phyloP scores from a whole-genome alignment of 2,113 vertebrate species.

The Ageneiosus marmoratus region DNA sequence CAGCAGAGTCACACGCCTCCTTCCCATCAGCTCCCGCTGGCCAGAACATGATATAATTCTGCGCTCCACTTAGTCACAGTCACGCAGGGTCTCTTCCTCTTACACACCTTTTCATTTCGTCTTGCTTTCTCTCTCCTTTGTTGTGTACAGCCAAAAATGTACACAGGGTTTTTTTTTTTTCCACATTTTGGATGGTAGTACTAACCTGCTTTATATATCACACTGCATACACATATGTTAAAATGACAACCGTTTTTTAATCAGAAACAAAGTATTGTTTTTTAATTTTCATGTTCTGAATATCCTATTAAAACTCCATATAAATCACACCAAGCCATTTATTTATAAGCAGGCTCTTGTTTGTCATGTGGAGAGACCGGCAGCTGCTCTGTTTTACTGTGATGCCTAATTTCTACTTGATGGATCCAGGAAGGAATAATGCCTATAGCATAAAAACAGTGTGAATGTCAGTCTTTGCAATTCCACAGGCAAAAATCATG shows the following conservation, averaged over 20 bases:
- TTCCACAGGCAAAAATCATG: background rate
- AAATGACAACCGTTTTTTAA: background rate
- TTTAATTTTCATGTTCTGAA: slow-evolving; percentile 1
- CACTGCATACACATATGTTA: background rate
- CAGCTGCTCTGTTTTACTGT: slow-evolving; percentile 17
- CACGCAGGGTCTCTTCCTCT: slow-evolving; percentile 23
- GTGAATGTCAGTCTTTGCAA: background rate
- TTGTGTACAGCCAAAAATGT: background rate
- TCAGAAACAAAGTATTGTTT: background rate
- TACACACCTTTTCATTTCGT: background rate
- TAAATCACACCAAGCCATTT: slow-evolving; percentile 18
- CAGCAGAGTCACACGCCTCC: slow-evolving; percentile 21
- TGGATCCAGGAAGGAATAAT: slow-evolving; percentile 3
- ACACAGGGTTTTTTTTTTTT: background rate
- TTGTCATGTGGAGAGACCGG: slow-evolving; percentile 13
- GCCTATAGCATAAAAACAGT: slow-evolving; percentile 4
- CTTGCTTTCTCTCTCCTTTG: slow-evolving; percentile 22
- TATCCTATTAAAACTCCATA: slow-evolving; percentile 24
- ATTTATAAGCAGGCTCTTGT: slow-evolving; percentile 22
- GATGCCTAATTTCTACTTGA: slow-evolving; percentile 13
- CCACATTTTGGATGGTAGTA: background rate
- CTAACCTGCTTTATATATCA: background rate
- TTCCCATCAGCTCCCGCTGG: slow-evolving; percentile 13
- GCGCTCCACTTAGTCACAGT: slow-evolving; percentile 18
- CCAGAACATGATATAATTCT: slow-evolving; percentile 12